Conservation (phyloP, 2,888 invertebrate genomes). For the Chaitophorus viminalis region DNA sequence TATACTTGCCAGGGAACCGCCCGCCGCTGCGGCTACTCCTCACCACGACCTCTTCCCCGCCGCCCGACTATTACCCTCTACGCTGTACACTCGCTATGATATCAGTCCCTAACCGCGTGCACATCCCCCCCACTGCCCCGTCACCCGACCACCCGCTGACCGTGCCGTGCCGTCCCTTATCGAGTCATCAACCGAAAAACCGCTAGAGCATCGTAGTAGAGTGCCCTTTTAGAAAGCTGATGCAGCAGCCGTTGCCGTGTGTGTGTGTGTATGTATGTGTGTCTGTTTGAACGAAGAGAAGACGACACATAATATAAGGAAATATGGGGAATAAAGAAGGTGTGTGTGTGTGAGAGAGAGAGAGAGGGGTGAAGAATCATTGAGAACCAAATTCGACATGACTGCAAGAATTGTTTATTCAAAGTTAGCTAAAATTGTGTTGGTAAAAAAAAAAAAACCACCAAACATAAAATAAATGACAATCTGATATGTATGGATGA, state of each 20-base stretch:
- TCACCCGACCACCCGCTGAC: not conserved
- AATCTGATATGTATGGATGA: not conserved
- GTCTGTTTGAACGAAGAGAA: not conserved
- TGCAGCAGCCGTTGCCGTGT: not conserved
- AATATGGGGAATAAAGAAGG: not conserved
- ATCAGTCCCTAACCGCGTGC: not conserved
- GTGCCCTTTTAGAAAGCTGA: not conserved
- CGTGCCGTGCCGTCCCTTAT: not conserved
- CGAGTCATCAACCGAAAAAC: conserved; percentile 31
- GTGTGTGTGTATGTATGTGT: not conserved
- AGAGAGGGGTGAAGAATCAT: not conserved
- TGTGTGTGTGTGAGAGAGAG: too few species aligned
- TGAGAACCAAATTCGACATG: not conserved
- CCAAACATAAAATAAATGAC: not conserved
- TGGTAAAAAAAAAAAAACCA: not conserved
- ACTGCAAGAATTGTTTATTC: not conserved
- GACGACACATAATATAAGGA: not conserved
- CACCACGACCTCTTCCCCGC: conserved; percentile 3
- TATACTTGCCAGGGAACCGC: conserved; percentile 31
- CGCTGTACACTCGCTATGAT: not conserved
- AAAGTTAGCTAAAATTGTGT: not conserved
- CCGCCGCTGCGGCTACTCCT: conserved; percentile 1
- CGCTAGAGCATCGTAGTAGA: not conserved
- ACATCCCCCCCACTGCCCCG: too few species aligned
- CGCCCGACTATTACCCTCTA: conserved; percentile 4